Conservation (phyloP, 1,140 invertebrate species). For the Acromyrmex charruanus region DNA sequence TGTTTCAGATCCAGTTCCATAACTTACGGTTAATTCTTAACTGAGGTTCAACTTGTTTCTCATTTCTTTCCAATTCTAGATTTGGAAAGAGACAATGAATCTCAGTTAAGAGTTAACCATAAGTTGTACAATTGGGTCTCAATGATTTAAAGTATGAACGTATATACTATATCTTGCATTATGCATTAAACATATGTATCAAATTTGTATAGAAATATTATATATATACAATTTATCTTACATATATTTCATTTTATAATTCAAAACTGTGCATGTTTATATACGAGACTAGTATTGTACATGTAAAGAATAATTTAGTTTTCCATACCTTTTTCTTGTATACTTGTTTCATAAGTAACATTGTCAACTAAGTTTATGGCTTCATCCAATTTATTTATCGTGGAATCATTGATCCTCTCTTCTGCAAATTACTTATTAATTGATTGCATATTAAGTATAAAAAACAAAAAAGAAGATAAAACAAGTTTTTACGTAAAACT, state of each 20-base stretch:
- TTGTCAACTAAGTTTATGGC: conserved; percentile 72
- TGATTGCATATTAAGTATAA: neutral
- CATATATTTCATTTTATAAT: neutral
- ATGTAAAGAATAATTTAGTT: neutral
- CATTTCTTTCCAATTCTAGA: too few relatives aligned
- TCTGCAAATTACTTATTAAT: conserved; percentile 68
- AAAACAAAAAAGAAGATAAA: conserved; percentile 1
- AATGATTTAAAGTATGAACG: neutral
- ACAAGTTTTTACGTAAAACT: conserved; percentile 70
- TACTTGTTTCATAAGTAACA: conserved; percentile 72
- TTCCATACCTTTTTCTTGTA: conserved; percentile 77
- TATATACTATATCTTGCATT: neutral
- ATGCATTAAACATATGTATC: neutral
- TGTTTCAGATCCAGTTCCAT: neutral
- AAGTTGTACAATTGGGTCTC: too few relatives aligned
- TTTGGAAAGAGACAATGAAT: too few relatives aligned
- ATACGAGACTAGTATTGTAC: neutral
- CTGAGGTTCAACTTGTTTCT: too few relatives aligned
- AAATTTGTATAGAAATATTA: neutral
- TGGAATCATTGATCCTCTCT: conserved; percentile 43
- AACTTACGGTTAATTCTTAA: too few relatives aligned
- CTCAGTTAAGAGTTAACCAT: too few relatives aligned
- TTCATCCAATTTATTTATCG: conserved; percentile 68
- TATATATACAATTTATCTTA: neutral
- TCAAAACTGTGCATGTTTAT: neutral